Evolutionary conservation across 1,140 invertebrate genomes (phyloP).

Genomic region (Halictus rubicundus): DNA sequence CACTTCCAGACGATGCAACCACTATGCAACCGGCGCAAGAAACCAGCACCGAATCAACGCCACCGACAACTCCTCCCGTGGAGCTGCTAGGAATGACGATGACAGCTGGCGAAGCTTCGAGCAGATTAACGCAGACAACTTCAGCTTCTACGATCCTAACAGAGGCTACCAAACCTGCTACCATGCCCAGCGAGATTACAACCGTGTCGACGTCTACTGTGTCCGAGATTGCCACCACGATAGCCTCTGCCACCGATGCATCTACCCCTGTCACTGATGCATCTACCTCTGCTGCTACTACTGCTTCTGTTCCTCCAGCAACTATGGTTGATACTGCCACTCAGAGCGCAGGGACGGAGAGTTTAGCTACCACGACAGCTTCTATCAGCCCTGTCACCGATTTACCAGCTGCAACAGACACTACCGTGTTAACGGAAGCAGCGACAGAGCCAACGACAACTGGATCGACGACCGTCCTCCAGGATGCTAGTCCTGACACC

Average conservation of each 20-base stretch:
- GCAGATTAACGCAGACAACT: constrained; percentile 28
- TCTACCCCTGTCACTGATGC: neutral
- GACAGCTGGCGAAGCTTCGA: neutral
- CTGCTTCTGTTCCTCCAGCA: neutral
- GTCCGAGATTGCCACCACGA: constrained; percentile 13
- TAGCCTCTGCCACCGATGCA: neutral
- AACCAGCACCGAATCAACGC: neutral
- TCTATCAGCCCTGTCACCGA: neutral
- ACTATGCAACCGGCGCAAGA: neutral
- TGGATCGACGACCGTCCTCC: neutral
- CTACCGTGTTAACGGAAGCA: neutral
- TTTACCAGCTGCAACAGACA: neutral
- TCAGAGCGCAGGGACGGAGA: neutral
- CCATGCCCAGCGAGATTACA: neutral
- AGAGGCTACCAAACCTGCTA: neutral
- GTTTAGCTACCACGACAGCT: neutral
- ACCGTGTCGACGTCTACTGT: neutral
- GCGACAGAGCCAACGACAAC: neutral
- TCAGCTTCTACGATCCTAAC: neutral
- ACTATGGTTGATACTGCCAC: neutral
- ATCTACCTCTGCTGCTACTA: neutral
- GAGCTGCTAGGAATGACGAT: constrained; percentile 21
- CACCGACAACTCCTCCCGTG: neutral
- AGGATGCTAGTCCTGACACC: neutral
- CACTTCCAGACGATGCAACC: neutral